phyloP scores from a whole-genome alignment of 2,888 invertebrate species.

The Athalia circularis region DNA sequence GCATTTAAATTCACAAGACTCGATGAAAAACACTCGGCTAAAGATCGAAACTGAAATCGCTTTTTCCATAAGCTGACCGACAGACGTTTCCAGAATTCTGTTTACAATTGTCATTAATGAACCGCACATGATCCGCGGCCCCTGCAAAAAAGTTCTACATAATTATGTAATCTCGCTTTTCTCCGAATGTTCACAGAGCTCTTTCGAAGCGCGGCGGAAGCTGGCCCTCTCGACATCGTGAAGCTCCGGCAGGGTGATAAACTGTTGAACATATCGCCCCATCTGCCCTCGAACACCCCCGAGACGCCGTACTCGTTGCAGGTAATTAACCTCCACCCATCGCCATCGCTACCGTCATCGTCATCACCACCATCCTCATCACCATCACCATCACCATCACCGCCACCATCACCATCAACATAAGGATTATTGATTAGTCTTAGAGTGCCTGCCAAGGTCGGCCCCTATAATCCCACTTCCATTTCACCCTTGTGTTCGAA shows the following conservation, averaged over 20 bases:
- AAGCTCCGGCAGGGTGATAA: conserved; percentile 80
- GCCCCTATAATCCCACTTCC: background rate
- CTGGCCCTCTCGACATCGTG: conserved; percentile 81
- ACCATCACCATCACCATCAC: too few relatives aligned
- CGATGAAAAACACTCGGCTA: too few relatives aligned
- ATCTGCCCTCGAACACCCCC: conserved; percentile 77
- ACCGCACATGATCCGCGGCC: too few relatives aligned
- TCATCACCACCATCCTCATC: too few relatives aligned
- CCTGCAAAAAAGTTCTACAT: too few relatives aligned
- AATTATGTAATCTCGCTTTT: background rate
- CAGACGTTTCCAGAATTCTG: too few relatives aligned
- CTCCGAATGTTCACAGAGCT: conserved; percentile 75
- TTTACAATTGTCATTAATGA: too few relatives aligned
- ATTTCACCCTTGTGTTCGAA: too few relatives aligned
- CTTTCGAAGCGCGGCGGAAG: conserved; percentile 82
- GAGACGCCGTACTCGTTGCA: conserved; percentile 77
- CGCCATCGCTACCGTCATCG: too few relatives aligned
- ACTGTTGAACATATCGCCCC: conserved; percentile 79
- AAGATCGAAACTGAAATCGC: too few relatives aligned
- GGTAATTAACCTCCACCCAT: conserved; percentile 63
- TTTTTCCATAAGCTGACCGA: too few relatives aligned
- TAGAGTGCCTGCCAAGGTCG: background rate
- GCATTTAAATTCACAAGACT: too few relatives aligned
- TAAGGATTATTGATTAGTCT: conserved; percentile 4
- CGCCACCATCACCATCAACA: background rate